A percentile compares a stretch with the other conserved stretches of the same genome.
These are phyloP conservation scores for Pluvialis apricaria DNA, from an alignment of 2,113 vertebrate species.

Conservation along the genomic window DNA sequence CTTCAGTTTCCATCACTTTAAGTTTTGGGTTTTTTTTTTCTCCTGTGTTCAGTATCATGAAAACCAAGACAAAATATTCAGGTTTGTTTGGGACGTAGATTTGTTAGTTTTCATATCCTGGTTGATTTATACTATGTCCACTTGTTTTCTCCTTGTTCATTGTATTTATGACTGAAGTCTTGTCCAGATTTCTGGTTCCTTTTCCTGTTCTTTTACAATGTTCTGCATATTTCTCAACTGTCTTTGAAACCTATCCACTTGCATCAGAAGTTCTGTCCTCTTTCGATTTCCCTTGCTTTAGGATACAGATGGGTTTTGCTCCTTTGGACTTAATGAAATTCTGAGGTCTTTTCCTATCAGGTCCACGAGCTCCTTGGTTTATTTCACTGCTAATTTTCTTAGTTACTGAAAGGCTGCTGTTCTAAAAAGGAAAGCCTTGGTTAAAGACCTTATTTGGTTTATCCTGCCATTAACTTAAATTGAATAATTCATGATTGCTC, in stretches of 20 bases:
- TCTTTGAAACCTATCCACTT: not conserved
- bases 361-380: not conserved
- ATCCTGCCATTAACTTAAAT: not conserved
- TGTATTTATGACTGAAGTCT: not conserved
- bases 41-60: not conserved
- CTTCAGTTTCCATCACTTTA: not conserved
- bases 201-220: not conserved
- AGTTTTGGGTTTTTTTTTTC: not conserved
- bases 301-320: not conserved
- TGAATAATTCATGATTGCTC: slow-evolving; percentile 6
- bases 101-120: not conserved
- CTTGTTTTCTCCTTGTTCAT: not conserved
- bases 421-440: not conserved
- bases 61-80: not conserved
- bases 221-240: not conserved
- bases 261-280: not conserved
- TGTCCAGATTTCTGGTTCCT: not conserved
- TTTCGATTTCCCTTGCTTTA: not conserved
- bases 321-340: not conserved
- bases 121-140: not conserved
- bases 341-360: not conserved
- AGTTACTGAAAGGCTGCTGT: not conserved
- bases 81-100: not conserved
- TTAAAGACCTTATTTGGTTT: not conserved
- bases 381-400: not conserved